Evolutionary conservation across 2,113 vertebrate species (phyloP).

Genomic region (Cygnus atratus): DNA sequence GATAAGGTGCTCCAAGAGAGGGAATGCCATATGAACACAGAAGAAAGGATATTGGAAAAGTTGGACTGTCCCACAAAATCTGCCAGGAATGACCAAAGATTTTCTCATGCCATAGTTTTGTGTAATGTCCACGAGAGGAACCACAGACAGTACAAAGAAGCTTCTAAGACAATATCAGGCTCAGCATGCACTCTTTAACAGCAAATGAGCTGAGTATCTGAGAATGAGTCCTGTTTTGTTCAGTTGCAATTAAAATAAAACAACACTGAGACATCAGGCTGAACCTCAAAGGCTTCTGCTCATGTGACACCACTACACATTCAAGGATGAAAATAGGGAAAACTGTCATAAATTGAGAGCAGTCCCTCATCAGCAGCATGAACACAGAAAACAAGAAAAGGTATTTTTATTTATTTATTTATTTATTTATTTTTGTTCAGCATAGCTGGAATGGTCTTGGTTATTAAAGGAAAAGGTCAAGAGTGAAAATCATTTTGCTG

Average conservation of each 20-base stretch:
- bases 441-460: not conserved
- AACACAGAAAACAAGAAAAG: not conserved
- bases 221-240: not conserved
- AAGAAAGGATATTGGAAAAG: not conserved
- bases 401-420: not conserved
- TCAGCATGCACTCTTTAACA: not conserved
- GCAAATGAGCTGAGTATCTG: not conserved
- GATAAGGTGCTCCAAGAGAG: not conserved
- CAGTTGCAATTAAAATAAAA: not conserved
- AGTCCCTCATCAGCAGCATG: not conserved
- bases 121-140: not conserved
- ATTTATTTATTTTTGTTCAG: not conserved
- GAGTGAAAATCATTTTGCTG: not conserved
- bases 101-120: not conserved
- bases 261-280: not conserved
- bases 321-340: not conserved
- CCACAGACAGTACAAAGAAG: not conserved
- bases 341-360: not conserved
- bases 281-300: not conserved
- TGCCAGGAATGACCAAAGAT: not conserved
- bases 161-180: not conserved
- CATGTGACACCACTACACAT: not conserved
- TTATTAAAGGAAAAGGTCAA: not conserved
- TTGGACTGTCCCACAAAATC: not conserved
- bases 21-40: not conserved